These are phyloP conservation scores for Ganaspis brasiliensis DNA, from an alignment of 2,888 invertebrate genomes.

Conservation along the genomic window DNA sequence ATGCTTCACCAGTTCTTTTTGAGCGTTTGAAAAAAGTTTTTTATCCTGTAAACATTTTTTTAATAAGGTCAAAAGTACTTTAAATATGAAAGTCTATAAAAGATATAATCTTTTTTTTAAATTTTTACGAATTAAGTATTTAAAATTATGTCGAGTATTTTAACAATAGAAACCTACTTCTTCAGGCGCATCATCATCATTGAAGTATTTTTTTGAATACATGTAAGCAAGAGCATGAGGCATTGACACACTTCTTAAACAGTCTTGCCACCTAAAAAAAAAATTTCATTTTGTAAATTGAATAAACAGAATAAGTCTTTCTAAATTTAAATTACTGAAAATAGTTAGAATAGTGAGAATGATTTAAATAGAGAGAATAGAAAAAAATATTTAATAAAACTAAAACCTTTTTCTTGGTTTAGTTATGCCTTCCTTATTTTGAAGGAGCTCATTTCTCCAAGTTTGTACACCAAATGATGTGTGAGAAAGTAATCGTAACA, in stretches of 20 bases:
- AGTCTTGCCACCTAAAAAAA: neutral
- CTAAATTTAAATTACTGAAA: no score
- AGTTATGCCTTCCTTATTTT: neutral
- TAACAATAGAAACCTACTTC: neutral
- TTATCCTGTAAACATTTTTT: neutral
- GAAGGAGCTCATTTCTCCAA: neutral
- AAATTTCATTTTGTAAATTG: no score
- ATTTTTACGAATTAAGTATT: neutral
- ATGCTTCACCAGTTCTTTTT: neutral
- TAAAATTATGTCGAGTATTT: no score
- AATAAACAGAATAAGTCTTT: no score
- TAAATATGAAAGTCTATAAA: no score
- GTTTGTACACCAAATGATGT: neutral
- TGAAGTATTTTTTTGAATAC: neutral
- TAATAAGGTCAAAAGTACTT: no score
- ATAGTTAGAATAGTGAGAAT: no score
- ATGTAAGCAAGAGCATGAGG: neutral
- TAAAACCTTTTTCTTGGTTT: neutral
- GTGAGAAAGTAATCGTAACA: neutral
- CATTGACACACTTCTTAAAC: neutral
- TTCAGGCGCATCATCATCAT: neutral
- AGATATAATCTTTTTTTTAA: neutral
- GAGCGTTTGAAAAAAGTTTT: neutral
- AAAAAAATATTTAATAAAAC: no score
- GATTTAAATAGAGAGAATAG: no score